These are phyloP conservation scores for Smutsia temminckii DNA, from an alignment of 2,797 vertebrate species.

Conservation along the genomic window DNA sequence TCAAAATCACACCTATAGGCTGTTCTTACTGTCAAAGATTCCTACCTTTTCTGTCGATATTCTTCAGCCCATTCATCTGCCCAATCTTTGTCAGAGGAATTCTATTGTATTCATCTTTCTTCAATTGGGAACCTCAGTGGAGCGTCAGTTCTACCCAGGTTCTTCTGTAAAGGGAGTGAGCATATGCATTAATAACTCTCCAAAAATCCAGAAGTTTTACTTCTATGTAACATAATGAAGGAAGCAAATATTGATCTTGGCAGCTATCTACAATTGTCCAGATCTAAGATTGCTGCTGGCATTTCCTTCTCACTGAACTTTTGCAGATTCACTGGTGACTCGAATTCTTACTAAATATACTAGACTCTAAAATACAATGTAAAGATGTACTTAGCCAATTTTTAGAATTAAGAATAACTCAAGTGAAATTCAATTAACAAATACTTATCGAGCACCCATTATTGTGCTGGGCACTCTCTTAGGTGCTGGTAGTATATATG, in stretches of 20 bases:
- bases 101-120: background rate
- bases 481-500: background rate
- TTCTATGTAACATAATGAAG: background rate
- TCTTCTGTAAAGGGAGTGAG: background rate
- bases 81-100: background rate
- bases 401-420: constrained; percentile 34
- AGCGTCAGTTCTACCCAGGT: background rate
- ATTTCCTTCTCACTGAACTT: background rate
- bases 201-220: background rate
- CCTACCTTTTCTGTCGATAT: background rate
- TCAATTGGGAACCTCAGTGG: background rate
- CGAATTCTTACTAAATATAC: background rate
- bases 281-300: background rate
- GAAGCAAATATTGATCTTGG: background rate
- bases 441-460: background rate
- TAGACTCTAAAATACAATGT: background rate
- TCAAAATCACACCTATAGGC: background rate
- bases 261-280: background rate
- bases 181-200: background rate
- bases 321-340: background rate
- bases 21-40: background rate
- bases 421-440: background rate
- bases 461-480: background rate
- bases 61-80: background rate
- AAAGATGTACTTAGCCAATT: background rate